Base-by-base conservation (phyloP, 2,113 vertebrate species). In the Macquaria ambigua region DNA sequence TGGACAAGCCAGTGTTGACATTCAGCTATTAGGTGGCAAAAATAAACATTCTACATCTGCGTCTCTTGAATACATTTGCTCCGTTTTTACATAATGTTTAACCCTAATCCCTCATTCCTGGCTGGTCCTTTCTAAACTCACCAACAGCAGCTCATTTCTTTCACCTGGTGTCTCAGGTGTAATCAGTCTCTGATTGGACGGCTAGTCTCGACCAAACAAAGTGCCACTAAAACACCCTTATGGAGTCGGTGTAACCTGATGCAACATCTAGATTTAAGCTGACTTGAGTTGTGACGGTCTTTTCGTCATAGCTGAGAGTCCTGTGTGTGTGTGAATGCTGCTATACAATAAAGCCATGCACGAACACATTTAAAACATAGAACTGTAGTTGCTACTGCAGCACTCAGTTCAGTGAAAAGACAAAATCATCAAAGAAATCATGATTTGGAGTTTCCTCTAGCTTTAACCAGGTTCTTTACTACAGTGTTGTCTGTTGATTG, bases 361-460 rank as follows among this genome's bases (percentile, higher is more conserved):
- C 3, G 8, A 55, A 41, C 31, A 80, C 4, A 28, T 28, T 72
- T 23, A 50, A 52, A 31, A 69, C 53, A 34, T 4, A 5, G 3
- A 18, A 41, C 39, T 62, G 1, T 15, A 11, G 37, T 20, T 28
- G 34, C 9, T 28, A 4, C 39, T 23, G 53, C 58, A 34, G 50
- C 16, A 23, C 37, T 28, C 16, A 28, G 61, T 7, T 71, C 3
- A 46, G 52, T 20, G 72, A 55, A 74, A 71, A 87, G 63, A 34
- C 72, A 12, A 73, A 37, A n/a, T n/a, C n/a, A n/a, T n/a, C n/a
- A n/a, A n/a, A n/a, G n/a, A n/a, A n/a, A n/a, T n/a, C n/a, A n/a
- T n/a, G n/a, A n/a, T n/a, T n/a, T n/a, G n/a, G n/a, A n/a, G 61
- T 31, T 39, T 31, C 62, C 70, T 63, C 48, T 21, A 4, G n/a